Conservation (phyloP, 2,113 vertebrate species). For the Xenopus tropicalis region UCB_Xtro_10.0 CM004447.2:33589501-33590000, state of each 20-base stretch:
- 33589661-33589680: constrained; percentile 19
- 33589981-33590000: no score
- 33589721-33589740: no score
- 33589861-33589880: no score
- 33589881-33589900: no score
- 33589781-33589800: not conserved
- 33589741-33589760: not conserved
- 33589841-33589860: no score
- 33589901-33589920: no score
- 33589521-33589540: constrained; percentile 58
- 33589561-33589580: constrained; percentile 60
- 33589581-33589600: constrained; percentile 75
- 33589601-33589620: constrained; percentile 99
- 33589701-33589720: no score
- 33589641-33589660: constrained; percentile 92
- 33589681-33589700: no score
- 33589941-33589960: no score
- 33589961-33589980: no score
- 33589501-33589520: constrained; percentile 64
- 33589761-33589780: not conserved
- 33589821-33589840: no score
- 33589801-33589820: not conserved
- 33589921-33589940: no score
- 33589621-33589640: constrained; percentile 97
- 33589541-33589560: constrained; percentile 62